Base-by-base conservation (phyloP, 2,888 invertebrate species). In the Pammene aurita region DNA sequence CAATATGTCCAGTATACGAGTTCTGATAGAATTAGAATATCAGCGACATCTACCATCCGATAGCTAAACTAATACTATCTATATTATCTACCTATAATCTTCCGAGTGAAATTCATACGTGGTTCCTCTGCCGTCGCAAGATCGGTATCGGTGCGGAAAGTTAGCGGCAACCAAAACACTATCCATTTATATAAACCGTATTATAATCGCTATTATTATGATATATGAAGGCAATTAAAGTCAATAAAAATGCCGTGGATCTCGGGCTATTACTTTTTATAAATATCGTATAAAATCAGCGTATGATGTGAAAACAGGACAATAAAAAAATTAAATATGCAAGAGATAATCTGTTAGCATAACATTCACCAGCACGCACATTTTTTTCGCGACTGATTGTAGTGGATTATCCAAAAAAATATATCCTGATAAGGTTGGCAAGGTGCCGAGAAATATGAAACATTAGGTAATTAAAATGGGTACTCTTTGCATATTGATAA, bases 211-310 rank as follows among this genome's bases (percentile, higher is more conserved):
- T 16, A 55, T 46, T 67, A 61, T 61, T 46, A 61, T 61, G 54
- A 61, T 67, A 44, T 35, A 60, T 44, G 13, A 42, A 44, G 10
- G 52, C 60, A 66, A 66, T 60, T 66, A 66, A 54, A 42, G 18
- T 60, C 18, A 34, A 54, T 66, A 60, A 54, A 64, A 66, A 66
- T 66, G 18, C 52, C 34, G 34, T 52, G 16, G 35, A 35, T 60
- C 48, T 13, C 16, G 26, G 13, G 48, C 35, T 48, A 35, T 60
- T 46, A 60, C 4, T 26, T 26, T 35, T 35, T 38, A 60, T 18
- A 18, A 62, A 52, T 18, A 50, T 52, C 26, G 13, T 18, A 9
- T 41, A 52, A 56, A 57, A 41, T 6, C n/a, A n/a, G 38, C 13
- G 13, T 50, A 7, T 50, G 46, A 48, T 16, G 16, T 48, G 35